phyloP scores from a whole-genome alignment of 2,113 vertebrate genomes.

The Motacilla alba region DNA sequence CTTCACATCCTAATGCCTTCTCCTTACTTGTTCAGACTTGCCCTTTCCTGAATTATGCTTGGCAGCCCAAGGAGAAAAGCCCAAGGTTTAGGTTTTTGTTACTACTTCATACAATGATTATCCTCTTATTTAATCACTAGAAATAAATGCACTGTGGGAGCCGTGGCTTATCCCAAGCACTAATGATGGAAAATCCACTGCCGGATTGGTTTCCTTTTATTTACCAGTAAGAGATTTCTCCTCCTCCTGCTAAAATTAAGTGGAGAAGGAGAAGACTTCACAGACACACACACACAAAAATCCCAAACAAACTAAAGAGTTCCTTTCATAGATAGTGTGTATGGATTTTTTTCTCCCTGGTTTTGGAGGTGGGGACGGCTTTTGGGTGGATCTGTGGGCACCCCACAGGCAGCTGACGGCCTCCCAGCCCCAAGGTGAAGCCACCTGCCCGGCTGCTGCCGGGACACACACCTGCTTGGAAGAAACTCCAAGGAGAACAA shows the following conservation, averaged over 20 bases:
- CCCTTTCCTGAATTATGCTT: neutral
- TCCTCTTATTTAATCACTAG: slow-evolving; percentile 49
- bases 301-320: neutral
- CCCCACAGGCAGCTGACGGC: neutral
- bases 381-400: neutral
- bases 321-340: fast-evolving
- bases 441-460: neutral
- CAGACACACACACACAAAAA: neutral
- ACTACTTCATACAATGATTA: neutral
- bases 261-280: neutral
- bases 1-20: neutral
- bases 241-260: neutral
- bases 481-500: neutral
- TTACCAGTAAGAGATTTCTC: neutral
- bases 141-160: slow-evolving; percentile 8
- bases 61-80: slow-evolving; percentile 25
- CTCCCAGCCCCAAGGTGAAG: neutral
- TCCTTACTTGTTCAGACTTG: slow-evolving; percentile 57
- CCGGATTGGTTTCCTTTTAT: neutral
- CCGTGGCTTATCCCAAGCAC: neutral
- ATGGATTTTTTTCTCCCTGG: too few species aligned
- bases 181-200: slow-evolving; percentile 20
- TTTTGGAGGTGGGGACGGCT: neutral
- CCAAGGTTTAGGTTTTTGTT: neutral
- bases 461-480: neutral